Evolutionary conservation across 2,888 invertebrate genomes (phyloP).

Genomic region (Melitaea athalia): DNA sequence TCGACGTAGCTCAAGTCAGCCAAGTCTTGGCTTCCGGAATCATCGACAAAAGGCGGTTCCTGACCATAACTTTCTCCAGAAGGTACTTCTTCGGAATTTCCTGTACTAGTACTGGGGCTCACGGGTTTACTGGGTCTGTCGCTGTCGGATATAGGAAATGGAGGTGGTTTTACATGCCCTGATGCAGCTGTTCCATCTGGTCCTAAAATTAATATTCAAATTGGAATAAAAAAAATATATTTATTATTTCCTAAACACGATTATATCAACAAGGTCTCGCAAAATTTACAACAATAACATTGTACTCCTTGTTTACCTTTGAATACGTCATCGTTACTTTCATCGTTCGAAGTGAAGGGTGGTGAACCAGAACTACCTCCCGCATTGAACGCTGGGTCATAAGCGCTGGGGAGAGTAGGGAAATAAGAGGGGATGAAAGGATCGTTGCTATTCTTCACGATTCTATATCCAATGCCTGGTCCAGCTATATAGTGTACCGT

Average conservation of each 20-base stretch:
- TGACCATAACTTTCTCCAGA: constrained; percentile 44
- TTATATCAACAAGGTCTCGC: too few relatives aligned
- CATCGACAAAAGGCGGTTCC: constrained; percentile 40
- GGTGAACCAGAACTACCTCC: constrained; percentile 48
- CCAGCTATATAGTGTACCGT: constrained; percentile 91
- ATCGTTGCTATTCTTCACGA: constrained; percentile 87
- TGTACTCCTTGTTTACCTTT: constrained; percentile 60
- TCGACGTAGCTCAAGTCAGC: constrained; percentile 55
- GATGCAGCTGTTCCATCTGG: constrained; percentile 82
- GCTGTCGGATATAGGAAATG: constrained; percentile 64
- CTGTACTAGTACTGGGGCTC: constrained; percentile 21
- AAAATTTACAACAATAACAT: neutral
- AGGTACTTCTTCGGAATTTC: constrained; percentile 37
- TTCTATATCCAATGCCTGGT: constrained; percentile 89
- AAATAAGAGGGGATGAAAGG: constrained; percentile 84
- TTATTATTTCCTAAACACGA: neutral
- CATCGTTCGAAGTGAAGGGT: constrained; percentile 53
- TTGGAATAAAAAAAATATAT: neutral
- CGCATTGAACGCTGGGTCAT: constrained; percentile 75
- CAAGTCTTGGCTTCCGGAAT: constrained; percentile 48
- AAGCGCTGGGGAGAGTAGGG: constrained; percentile 82
- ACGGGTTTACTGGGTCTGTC: constrained; percentile 51
- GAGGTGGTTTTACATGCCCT: constrained; percentile 80
- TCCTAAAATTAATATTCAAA: constrained; percentile 51
- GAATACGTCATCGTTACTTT: constrained; percentile 65